A percentile compares a stretch with the other conserved stretches of the same genome.
Evolutionary conservation across 2,888 invertebrate genomes (phyloP).

Genomic region (Netelia inedita): DNA sequence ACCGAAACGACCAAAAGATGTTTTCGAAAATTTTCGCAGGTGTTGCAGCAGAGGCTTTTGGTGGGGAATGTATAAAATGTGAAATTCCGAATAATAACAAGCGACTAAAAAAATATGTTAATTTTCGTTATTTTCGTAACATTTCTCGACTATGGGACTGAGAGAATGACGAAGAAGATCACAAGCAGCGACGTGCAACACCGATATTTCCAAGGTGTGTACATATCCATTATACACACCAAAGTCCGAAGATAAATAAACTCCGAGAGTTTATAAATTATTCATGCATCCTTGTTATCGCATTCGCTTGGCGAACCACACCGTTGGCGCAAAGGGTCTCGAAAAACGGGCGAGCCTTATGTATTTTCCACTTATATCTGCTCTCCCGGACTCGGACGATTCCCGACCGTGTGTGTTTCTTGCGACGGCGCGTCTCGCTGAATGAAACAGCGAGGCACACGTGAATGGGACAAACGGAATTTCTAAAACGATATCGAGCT

Average conservation of each 20-base stretch:
- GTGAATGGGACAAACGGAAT: background rate
- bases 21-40: too few species aligned
- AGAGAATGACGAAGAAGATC: background rate
- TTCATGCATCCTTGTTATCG: conserved; percentile 80
- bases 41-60: too few species aligned
- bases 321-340: background rate
- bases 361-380: background rate
- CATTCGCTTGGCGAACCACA: conserved; percentile 66
- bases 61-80: too few species aligned
- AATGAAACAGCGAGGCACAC: background rate
- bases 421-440: background rate
- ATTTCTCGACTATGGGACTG: background rate
- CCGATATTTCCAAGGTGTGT: background rate
- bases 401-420: background rate
- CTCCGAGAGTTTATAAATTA: conserved; percentile 78
- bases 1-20: too few species aligned
- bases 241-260: conserved; percentile 32
- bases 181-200: conserved; percentile 12
- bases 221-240: background rate
- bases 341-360: background rate
- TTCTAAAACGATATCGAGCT: background rate
- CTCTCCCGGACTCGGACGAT: background rate
- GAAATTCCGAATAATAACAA: too few species aligned
- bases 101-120: too few species aligned
- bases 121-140: too few species aligned